Conservation (phyloP, 2,888 invertebrate genomes). For the Sycophila texana region DNA sequence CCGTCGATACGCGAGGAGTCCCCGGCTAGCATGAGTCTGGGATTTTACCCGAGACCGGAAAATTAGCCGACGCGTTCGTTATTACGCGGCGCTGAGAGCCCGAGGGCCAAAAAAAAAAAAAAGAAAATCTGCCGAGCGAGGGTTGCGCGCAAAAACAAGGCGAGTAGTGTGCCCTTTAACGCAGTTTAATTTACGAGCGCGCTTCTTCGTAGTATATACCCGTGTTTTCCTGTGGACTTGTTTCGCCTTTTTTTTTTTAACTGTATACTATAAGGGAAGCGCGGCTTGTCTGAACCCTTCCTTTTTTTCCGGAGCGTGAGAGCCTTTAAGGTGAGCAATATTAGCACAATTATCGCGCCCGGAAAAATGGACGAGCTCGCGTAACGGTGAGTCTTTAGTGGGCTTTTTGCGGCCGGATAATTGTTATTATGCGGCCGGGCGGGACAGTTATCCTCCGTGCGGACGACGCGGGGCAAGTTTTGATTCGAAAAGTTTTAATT, state of each 20-base stretch:
- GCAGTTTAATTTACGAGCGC: constrained; percentile 38
- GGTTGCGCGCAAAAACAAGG: not conserved
- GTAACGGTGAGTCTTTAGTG: too few relatives aligned
- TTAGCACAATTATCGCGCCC: too few relatives aligned
- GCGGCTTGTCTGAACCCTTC: too few relatives aligned
- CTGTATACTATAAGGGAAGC: too few relatives aligned
- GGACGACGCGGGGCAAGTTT: not conserved
- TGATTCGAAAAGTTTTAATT: constrained; percentile 21
- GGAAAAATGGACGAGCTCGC: too few relatives aligned
- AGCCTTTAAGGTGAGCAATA: too few relatives aligned
- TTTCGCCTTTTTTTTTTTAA: too few relatives aligned
- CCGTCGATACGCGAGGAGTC: not conserved
- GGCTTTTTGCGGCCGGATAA: not conserved
- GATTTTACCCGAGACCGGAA: not conserved
- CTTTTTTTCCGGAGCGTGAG: too few relatives aligned
- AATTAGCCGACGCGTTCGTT: not conserved
- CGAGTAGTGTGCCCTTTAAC: constrained; percentile 17
- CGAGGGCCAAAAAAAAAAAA: not conserved
- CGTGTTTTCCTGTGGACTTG: too few relatives aligned
- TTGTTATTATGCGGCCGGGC: not conserved
- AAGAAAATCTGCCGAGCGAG: not conserved
- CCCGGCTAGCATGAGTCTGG: not conserved
- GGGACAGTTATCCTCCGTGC: not conserved
- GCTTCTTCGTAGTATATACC: too few relatives aligned
- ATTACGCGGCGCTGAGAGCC: too few relatives aligned